These are phyloP conservation scores for Pantherophis guttatus DNA, from an alignment of 2,113 vertebrate genomes.

Conservation along the genomic window DNA sequence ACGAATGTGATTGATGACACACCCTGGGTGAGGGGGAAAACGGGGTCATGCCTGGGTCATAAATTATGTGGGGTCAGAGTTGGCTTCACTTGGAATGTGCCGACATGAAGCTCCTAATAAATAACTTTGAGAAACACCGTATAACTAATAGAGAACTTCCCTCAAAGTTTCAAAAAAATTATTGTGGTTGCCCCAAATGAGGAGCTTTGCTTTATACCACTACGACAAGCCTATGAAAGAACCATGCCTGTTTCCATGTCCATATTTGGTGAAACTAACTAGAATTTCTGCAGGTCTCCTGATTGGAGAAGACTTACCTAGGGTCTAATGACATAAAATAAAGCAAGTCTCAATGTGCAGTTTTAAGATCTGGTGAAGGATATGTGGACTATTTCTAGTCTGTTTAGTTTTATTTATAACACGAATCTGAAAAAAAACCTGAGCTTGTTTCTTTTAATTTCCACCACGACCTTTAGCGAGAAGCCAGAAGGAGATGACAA, in stretches of 20 bases:
- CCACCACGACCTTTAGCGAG: constrained; percentile 63
- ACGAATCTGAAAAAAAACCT: background rate
- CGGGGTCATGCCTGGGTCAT: too few species aligned
- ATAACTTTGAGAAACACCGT: background rate
- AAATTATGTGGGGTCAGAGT: too few species aligned
- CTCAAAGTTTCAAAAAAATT: background rate
- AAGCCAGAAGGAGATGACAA: constrained; percentile 69
- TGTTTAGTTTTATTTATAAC: background rate
- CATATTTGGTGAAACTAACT: background rate
- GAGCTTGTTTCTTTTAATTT: background rate
- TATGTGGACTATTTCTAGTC: background rate
- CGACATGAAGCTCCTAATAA: too few species aligned
- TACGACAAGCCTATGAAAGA: background rate
- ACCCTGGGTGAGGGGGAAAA: too few species aligned
- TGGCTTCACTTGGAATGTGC: too few species aligned
- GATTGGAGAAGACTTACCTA: background rate
- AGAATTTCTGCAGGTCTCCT: background rate
- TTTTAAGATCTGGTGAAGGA: background rate
- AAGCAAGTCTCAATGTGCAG: background rate
- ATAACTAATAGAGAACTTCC: background rate
- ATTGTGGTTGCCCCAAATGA: background rate
- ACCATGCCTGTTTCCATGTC: background rate
- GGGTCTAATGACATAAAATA: background rate
- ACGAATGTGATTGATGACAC: too few species aligned
- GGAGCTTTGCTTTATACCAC: background rate